Evolutionary conservation across 2,113 vertebrate genomes (phyloP).

Genomic region (Leptosomus discolor): DNA sequence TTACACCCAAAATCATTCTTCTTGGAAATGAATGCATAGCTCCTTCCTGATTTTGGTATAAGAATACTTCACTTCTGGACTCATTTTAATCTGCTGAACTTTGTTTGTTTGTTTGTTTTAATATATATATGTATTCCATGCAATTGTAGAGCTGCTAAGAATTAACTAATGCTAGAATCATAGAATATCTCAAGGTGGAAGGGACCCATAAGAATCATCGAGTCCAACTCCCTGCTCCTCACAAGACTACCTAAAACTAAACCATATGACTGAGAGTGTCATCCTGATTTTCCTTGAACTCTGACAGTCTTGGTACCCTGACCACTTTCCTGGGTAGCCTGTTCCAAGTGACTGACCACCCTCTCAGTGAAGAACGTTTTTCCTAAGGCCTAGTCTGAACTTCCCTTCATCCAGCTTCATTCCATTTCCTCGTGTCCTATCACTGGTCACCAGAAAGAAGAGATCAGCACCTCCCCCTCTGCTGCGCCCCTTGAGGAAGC

Average conservation of each 20-base stretch:
- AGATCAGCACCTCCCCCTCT: not conserved
- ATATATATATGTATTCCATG: not conserved
- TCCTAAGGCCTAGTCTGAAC: not conserved
- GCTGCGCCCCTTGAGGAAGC: not conserved
- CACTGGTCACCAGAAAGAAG: not conserved
- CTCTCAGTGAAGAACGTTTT: not conserved
- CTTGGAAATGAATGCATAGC: not conserved
- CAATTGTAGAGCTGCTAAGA: not conserved
- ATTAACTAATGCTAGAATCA: not conserved
- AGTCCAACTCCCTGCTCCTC: not conserved
- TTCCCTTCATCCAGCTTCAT: not conserved
- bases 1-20: not conserved
- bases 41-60: not conserved
- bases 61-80: not conserved
- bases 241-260: not conserved
- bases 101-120: not conserved
- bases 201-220: not conserved
- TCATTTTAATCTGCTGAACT: not conserved
- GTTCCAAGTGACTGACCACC: not conserved
- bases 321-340: not conserved
- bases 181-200: not conserved
- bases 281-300: not conserved
- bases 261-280: not conserved
- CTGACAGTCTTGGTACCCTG: not conserved
- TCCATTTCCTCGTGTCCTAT: not conserved